phyloP scores from a whole-genome alignment of 1,140 invertebrate species.

The Sitobion miscanthi region DNA sequence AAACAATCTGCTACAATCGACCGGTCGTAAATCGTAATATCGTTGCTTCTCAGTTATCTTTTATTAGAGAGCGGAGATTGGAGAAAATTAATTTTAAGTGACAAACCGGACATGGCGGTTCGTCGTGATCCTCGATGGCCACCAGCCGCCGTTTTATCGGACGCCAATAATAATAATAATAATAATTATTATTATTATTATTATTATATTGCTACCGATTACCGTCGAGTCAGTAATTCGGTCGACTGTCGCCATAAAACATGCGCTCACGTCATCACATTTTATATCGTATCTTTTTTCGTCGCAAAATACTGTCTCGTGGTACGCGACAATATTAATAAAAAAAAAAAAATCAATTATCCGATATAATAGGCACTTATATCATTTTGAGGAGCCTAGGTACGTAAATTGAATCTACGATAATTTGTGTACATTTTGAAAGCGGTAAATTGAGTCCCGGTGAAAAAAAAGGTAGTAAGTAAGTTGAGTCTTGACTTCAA shows the following conservation, averaged over 20 bases:
- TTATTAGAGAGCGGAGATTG: background rate
- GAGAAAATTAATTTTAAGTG: constrained; percentile 23
- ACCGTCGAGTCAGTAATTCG: background rate
- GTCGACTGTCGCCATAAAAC: background rate
- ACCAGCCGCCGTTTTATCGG: background rate
- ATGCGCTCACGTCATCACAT: background rate
- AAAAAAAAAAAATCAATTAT: background rate
- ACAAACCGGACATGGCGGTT: background rate
- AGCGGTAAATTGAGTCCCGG: too few relatives aligned
- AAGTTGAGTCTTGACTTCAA: too few relatives aligned
- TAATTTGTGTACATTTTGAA: too few relatives aligned
- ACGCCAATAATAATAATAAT: background rate
- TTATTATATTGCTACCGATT: background rate
- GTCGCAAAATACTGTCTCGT: background rate
- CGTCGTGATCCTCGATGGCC: background rate
- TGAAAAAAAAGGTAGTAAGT: too few relatives aligned
- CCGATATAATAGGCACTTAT: background rate
- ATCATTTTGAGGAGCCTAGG: too few relatives aligned
- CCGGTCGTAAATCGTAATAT: constrained; percentile 4
- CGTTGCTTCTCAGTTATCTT: background rate
- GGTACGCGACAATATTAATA: background rate
- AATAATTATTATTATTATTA: background rate
- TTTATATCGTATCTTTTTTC: background rate
- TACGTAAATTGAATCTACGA: too few relatives aligned
- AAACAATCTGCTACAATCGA: background rate